Base-by-base conservation (phyloP, 2,888 invertebrate genomes). In the Chromoteleia sp. region DNA sequence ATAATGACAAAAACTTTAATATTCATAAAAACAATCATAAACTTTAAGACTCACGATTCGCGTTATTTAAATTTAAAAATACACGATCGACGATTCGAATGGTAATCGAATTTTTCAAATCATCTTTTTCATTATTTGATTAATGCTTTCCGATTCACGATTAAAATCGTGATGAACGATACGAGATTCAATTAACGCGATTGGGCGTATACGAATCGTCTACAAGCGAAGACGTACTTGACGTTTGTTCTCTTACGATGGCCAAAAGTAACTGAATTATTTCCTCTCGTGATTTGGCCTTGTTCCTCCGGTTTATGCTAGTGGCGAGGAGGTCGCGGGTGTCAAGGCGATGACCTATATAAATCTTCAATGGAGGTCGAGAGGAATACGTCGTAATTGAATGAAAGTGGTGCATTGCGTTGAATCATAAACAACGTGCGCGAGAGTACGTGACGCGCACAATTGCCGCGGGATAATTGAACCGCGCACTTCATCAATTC, bases 341-440 rank as follows among this genome's bases (percentile, higher is more conserved):
- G 81, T 80, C 81, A 79, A 81, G 84, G 82, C 78, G 61, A 59
- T 73, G 73, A 68, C 70, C 79, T 77, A 74, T 82, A 80, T 77
- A 56, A 74, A 73, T 73, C 48, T 77, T 79, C 79, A 77, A 82
- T 75, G 77, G 85, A 80, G 79, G 77, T 75, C 75, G 59, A 73
- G 82, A 78, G 83, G 83, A 84, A 77, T 83, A 84, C 81, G 76
- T 78, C 81, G 77, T 75, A 67, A 76, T 82, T 67, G 70, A 67
- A 75, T 61, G 68, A 79, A 79, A 79, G 79, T 68, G 79, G 79
- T 74, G 61, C 79, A 74, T 17, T 61, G 71, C 71, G 71, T 71
- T 52, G 58, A 36, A 65, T 68, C 48, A 68, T 67, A 73, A 79
- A 79, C 74, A 74, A 48, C 77, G 68, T 39, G 67, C 7, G 36